phyloP scores from a whole-genome alignment of 2,888 invertebrate species.

The Drosophila colorata region DNA sequence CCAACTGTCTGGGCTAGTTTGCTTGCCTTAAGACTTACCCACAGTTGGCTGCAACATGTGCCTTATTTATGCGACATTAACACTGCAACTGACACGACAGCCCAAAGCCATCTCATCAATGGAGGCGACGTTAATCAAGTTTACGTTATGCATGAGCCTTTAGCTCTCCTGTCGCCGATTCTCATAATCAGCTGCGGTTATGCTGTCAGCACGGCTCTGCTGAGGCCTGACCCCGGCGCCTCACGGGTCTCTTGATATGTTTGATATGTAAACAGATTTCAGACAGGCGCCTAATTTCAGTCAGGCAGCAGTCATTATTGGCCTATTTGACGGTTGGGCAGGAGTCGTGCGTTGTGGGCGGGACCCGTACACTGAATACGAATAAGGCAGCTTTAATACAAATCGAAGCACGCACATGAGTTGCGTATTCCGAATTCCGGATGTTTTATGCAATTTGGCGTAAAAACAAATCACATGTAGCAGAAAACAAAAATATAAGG shows the following conservation, averaged over 20 bases:
- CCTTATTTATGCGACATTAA: constrained; percentile 62
- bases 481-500: constrained; percentile 37
- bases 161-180: constrained; percentile 13
- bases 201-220: constrained; percentile 19
- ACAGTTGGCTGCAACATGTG: constrained; percentile 12
- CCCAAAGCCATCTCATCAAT: constrained; percentile 21
- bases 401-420: constrained; percentile 59
- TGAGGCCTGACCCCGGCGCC: constrained; percentile 2
- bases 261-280: constrained; percentile 56
- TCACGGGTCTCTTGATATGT: constrained; percentile 15
- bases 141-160: constrained; percentile 60
- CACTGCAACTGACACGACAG: constrained; percentile 46
- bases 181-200: constrained; percentile 53
- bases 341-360: constrained; percentile 1
- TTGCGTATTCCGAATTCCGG: constrained; percentile 51
- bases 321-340: constrained; percentile 30
- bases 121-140: constrained; percentile 59
- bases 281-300: constrained; percentile 62
- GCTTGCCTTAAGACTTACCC: not conserved
- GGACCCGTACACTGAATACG: constrained; percentile 44
- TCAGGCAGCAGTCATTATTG: constrained; percentile 63
- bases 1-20: constrained; percentile 8
- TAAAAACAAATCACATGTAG: constrained; percentile 70
- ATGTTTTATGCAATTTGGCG: constrained; percentile 71
- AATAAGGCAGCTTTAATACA: constrained; percentile 55